Evolutionary conservation across 2,888 invertebrate species (phyloP).

Genomic region (Protophormia terraenovae): DNA sequence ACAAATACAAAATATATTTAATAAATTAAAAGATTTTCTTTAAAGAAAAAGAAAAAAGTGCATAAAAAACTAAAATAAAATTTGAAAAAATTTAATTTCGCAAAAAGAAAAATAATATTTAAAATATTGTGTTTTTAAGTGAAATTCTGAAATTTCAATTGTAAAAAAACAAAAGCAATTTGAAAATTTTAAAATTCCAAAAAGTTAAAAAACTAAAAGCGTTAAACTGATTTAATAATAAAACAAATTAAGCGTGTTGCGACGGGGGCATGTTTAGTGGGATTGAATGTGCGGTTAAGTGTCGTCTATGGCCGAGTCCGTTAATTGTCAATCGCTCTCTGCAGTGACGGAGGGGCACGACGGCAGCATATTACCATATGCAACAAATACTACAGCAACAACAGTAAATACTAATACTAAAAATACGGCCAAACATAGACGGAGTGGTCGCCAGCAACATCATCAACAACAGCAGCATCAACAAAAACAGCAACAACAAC

Average conservation of each 20-base stretch:
- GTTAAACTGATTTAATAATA: slow-evolving; percentile 40
- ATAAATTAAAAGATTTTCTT: neutral
- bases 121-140: slow-evolving; percentile 41
- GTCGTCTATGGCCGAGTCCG: slow-evolving; percentile 96
- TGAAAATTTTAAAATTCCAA: neutral
- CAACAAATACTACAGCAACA: slow-evolving; percentile 62
- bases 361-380: slow-evolving; percentile 73
- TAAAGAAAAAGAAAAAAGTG: slow-evolving; percentile 2
- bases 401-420: slow-evolving; percentile 52
- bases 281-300: slow-evolving; percentile 86
- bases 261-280: slow-evolving; percentile 81
- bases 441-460: slow-evolving; percentile 61
- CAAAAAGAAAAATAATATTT: neutral
- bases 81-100: too few relatives aligned
- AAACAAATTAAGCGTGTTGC: slow-evolving; percentile 69
- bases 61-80: neutral
- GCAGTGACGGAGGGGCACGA: slow-evolving; percentile 86
- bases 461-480: slow-evolving; percentile 64
- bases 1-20: neutral
- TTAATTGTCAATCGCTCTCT: slow-evolving; percentile 89
- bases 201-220: neutral
- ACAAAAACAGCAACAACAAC: slow-evolving; percentile 45
- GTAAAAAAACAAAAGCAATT: neutral
- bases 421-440: slow-evolving; percentile 62
- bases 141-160: slow-evolving; percentile 30